Percentiles rank a stretch among this genome's conserved stretches.
Conservation (phyloP, 53 echinoderm and acorn worm genomes). For the Holothuria scabra region DNA sequence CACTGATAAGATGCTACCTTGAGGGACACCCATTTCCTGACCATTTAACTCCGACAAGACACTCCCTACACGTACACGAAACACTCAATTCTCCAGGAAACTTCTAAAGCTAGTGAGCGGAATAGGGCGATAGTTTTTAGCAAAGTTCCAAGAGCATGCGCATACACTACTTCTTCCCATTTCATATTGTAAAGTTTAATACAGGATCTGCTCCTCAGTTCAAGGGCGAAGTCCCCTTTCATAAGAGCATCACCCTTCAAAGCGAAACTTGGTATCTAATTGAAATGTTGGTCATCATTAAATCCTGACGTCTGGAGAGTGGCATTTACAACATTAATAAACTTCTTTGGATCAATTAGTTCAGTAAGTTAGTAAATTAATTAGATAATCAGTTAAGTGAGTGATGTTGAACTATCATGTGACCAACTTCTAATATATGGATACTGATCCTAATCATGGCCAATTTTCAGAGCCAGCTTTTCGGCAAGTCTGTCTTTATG, state of each 20-base stretch:
- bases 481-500: slow-evolving; percentile 54
- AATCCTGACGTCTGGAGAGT: slow-evolving; percentile 32
- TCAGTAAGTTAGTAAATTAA: no score
- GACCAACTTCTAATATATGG: slow-evolving; percentile 31
- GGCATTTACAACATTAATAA: slow-evolving; percentile 38
- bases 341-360: slow-evolving; percentile 47
- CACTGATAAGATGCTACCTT: no score
- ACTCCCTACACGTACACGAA: no score
- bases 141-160: no score
- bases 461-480: slow-evolving; percentile 45
- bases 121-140: no score
- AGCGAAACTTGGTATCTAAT: slow-evolving; percentile 38
- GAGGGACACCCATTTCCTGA: no score
- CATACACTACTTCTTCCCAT: slow-evolving; percentile 65
- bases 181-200: slow-evolving; percentile 56
- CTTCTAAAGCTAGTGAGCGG: no score
- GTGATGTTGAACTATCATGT: background rate
- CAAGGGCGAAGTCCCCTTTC: slow-evolving; percentile 17
- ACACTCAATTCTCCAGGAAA: no score
- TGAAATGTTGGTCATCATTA: slow-evolving; percentile 17
- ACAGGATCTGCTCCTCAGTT: slow-evolving; percentile 24
- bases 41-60: no score
- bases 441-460: slow-evolving; percentile 29
- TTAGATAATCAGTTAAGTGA: slow-evolving; percentile 9
- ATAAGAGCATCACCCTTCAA: slow-evolving; percentile 41